Evolutionary conservation across 2,797 vertebrate species (phyloP).

Genomic region (Muscicapa comitata): DNA sequence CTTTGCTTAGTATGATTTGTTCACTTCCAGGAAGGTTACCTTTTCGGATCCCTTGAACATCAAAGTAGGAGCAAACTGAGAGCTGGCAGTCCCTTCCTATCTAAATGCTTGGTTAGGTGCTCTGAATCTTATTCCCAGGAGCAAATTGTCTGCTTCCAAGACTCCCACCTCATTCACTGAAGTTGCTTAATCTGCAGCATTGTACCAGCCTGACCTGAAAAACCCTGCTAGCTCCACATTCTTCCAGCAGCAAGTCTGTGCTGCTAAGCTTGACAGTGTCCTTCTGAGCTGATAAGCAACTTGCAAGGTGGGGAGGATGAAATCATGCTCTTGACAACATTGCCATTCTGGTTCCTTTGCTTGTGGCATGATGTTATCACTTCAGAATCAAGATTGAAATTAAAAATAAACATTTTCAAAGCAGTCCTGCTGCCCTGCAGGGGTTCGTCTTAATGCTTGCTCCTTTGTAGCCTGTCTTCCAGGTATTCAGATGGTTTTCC

Average conservation of each 20-base stretch:
- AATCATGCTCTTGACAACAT: conserved; percentile 20
- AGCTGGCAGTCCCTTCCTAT: neutral
- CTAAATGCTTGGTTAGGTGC: neutral
- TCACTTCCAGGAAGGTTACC: neutral
- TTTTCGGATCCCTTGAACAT: neutral
- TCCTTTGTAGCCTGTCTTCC: conserved; percentile 24
- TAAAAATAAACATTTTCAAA: conserved; percentile 26
- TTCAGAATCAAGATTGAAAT: conserved; percentile 33
- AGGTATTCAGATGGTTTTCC: conserved; percentile 13
- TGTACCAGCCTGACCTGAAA: conserved; percentile 14
- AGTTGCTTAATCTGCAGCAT: neutral
- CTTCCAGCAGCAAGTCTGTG: neutral
- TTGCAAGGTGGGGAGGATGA: neutral
- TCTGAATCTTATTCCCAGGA: neutral
- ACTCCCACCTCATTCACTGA: neutral
- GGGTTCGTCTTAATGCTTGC: neutral
- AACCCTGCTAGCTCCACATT: neutral
- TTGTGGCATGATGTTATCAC: conserved; percentile 4
- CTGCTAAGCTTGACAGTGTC: neutral
- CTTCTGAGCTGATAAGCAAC: neutral
- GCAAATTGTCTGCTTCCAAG: neutral
- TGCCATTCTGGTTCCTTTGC: neutral
- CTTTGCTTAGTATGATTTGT: neutral
- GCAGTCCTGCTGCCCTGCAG: neutral
- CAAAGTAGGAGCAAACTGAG: neutral